phyloP scores from a whole-genome alignment of 2,113 vertebrate genomes.

The Ptilonorhynchus violaceus region DNA sequence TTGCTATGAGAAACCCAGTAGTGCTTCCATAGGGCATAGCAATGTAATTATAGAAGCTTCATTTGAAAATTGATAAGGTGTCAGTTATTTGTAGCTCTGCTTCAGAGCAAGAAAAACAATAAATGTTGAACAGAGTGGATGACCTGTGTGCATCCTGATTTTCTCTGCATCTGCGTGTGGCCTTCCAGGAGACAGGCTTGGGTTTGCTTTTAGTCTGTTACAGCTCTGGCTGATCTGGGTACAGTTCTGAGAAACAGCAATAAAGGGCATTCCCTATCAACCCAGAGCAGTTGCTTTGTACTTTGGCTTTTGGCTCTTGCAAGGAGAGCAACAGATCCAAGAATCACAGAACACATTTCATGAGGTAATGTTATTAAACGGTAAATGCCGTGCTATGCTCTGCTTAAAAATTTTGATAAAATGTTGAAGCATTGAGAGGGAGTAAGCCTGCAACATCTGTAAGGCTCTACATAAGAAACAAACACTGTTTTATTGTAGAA shows the following conservation, averaged over 20 bases:
- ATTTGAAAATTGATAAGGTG: background rate
- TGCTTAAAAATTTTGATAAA: background rate
- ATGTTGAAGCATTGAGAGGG: background rate
- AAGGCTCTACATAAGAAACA: background rate
- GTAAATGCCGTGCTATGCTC: background rate
- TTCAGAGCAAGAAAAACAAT: background rate
- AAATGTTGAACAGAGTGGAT: background rate
- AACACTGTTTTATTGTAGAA: background rate
- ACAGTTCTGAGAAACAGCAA: background rate
- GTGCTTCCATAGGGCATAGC: background rate
- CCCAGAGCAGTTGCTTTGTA: background rate
- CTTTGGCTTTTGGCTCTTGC: background rate
- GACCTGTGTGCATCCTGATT: background rate
- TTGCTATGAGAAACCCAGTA: slow-evolving; percentile 5
- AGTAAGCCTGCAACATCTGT: background rate
- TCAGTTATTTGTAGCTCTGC: background rate
- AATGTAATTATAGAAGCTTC: background rate
- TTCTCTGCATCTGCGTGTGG: background rate
- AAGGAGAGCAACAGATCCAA: background rate
- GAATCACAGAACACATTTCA: background rate
- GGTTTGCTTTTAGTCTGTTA: background rate
- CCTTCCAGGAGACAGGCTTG: background rate
- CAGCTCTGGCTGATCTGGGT: background rate
- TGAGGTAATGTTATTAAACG: background rate
- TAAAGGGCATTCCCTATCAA: background rate